Percentiles rank a stretch among this genome's conserved stretches.
Evolutionary conservation across 2,888 invertebrate genomes (phyloP).

Genomic region (Gari tellinella): DNA sequence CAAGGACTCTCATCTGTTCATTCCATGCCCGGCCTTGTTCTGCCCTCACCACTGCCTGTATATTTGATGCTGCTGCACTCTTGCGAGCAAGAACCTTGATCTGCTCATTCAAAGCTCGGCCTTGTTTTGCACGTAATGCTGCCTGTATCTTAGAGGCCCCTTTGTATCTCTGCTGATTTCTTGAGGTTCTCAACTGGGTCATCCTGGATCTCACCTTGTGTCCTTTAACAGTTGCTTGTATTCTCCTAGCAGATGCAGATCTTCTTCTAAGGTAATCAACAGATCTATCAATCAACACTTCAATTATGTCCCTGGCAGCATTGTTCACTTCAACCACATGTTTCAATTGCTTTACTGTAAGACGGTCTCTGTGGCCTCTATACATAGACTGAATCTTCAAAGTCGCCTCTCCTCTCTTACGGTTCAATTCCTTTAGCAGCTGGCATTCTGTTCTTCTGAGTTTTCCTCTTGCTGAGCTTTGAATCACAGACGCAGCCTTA

Average conservation of each 20-base stretch:
- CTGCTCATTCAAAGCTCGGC: conserved; percentile 1
- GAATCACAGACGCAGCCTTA: conserved; percentile 26
- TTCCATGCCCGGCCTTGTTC: conserved; percentile 21
- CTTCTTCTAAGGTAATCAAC: conserved; percentile 34
- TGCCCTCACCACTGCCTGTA: conserved; percentile 42
- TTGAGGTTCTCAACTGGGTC: background rate
- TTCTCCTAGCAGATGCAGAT: conserved; percentile 30
- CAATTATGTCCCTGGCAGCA: conserved; percentile 30
- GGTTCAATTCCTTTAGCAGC: conserved; percentile 4
- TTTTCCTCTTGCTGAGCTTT: conserved; percentile 16
- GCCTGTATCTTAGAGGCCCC: conserved; percentile 11
- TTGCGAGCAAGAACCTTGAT: background rate
- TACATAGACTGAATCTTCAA: conserved; percentile 51
- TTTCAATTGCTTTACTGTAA: conserved; percentile 21
- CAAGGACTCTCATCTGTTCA: background rate
- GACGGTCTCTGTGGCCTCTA: conserved; percentile 39
- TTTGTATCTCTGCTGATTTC: conserved; percentile 6
- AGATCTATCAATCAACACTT: conserved; percentile 29
- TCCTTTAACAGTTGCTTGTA: conserved; percentile 37
- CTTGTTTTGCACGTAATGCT: conserved; percentile 1
- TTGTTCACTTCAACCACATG: conserved; percentile 26
- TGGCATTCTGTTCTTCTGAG: conserved; percentile 12
- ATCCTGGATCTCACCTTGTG: conserved; percentile 26
- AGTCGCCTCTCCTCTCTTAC: conserved; percentile 28
- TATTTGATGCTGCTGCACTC: conserved; percentile 22